Percentiles rank a stretch among this genome's conserved stretches.
These are phyloP conservation scores for Rhyacichthys aspro DNA, from an alignment of 2,797 vertebrate genomes.

Conservation along the genomic window DNA sequence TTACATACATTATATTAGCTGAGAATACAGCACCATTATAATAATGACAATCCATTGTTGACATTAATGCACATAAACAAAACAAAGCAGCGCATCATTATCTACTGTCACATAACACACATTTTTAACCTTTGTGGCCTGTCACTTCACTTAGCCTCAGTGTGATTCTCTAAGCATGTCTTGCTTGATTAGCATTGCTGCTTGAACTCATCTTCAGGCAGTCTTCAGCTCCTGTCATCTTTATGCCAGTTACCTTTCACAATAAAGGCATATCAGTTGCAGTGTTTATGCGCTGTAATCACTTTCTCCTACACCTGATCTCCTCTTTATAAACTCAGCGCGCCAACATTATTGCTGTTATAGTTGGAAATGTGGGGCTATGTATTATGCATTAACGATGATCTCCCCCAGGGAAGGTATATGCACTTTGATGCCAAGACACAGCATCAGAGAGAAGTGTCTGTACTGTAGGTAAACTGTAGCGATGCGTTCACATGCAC, in stretches of 20 bases:
- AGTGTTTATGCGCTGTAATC: slow-evolving; percentile 75
- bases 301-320: slow-evolving; percentile 74
- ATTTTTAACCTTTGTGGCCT: not conserved
- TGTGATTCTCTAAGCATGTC: not conserved
- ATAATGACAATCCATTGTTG: slow-evolving; percentile 38
- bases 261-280: slow-evolving; percentile 61
- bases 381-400: slow-evolving; percentile 76
- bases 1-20: slow-evolving; percentile 34
- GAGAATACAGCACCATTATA: slow-evolving; percentile 30
- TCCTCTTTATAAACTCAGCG: slow-evolving; percentile 65
- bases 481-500: slow-evolving; percentile 19
- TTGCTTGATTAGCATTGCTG: slow-evolving; percentile 39
- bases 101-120: slow-evolving; percentile 16
- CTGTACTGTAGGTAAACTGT: slow-evolving; percentile 29
- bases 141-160: not conserved
- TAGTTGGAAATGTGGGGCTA: slow-evolving; percentile 66
- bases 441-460: slow-evolving; percentile 18
- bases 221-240: slow-evolving; percentile 38
- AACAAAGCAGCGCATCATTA: slow-evolving; percentile 29
- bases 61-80: slow-evolving; percentile 29
- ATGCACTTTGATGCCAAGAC: slow-evolving; percentile 42
- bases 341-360: slow-evolving; percentile 71
- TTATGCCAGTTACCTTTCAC: slow-evolving; percentile 48
- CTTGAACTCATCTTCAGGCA: slow-evolving; percentile 17
- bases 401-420: slow-evolving; percentile 48